These are phyloP conservation scores for Drosophila stalkeri DNA, from an alignment of 2,888 invertebrate species.

Conservation along the genomic window DNA sequence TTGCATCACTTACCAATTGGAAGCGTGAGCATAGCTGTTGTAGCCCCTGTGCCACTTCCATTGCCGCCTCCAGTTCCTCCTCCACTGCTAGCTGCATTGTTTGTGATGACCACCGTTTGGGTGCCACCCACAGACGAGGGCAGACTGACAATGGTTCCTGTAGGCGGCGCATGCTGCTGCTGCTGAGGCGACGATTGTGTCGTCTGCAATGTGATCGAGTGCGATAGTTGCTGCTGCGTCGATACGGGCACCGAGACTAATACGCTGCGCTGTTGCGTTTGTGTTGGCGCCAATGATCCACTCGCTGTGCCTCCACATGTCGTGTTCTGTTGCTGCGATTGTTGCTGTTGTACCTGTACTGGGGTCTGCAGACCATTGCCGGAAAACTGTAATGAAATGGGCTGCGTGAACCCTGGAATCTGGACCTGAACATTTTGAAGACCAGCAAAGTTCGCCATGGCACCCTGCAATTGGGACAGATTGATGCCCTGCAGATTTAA, in stretches of 20 bases:
- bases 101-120: constrained; percentile 85
- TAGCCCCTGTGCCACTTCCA: constrained; percentile 54
- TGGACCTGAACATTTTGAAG: constrained; percentile 91
- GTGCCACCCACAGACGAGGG: constrained; percentile 82
- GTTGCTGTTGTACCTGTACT: constrained; percentile 64
- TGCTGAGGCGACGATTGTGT: constrained; percentile 78
- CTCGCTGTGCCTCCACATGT: constrained; percentile 26
- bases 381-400: constrained; percentile 92
- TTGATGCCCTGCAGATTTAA: constrained; percentile 90
- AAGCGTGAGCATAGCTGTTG: constrained; percentile 87
- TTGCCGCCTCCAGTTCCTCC: constrained; percentile 41
- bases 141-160: constrained; percentile 86
- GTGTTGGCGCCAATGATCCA: constrained; percentile 50
- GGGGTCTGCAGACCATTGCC: constrained; percentile 87
- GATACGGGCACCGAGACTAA: constrained; percentile 89
- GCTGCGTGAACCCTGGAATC: constrained; percentile 93
- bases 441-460: constrained; percentile 87
- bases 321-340: constrained; percentile 53
- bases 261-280: constrained; percentile 86
- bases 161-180: constrained; percentile 80
- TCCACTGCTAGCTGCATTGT: constrained; percentile 51
- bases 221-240: constrained; percentile 82
- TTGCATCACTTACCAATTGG: constrained; percentile 87
- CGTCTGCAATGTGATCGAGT: constrained; percentile 79
- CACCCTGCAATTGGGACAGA: constrained; percentile 89